Evolutionary conservation across 2,888 invertebrate species (phyloP).

Genomic region (Agriopis aurantiaria): DNA sequence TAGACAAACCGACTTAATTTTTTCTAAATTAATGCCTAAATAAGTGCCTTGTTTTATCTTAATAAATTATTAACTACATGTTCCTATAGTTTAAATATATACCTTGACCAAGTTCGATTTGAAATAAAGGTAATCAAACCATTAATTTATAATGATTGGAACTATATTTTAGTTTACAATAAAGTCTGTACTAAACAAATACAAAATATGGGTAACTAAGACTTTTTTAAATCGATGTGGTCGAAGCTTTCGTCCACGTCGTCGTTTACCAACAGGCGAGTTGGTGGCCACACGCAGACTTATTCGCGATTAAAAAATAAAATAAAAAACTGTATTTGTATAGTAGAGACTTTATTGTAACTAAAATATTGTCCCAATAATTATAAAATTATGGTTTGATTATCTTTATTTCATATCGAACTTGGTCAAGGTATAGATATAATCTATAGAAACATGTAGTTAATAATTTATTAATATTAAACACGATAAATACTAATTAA

Average conservation of each 20-base stretch:
- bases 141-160: slow-evolving; percentile 4
- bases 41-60: neutral
- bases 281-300: no score
- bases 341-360: neutral
- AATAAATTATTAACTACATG: slow-evolving; percentile 6
- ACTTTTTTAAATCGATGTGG: no score
- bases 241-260: no score
- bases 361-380: neutral
- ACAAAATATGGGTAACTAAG: no score
- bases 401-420: slow-evolving; percentile 18
- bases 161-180: neutral
- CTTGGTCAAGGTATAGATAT: slow-evolving; percentile 22
- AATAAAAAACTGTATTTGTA: neutral
- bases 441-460: slow-evolving; percentile 9
- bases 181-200: neutral
- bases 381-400: slow-evolving; percentile 13
- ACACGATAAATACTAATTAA: neutral
- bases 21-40: no score
- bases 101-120: slow-evolving; percentile 23
- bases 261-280: no score
- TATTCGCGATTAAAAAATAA: no score
- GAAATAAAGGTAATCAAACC: slow-evolving; percentile 13
- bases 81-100: slow-evolving; percentile 8
- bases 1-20: no score
- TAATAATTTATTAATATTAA: slow-evolving; percentile 7